Base-by-base conservation (phyloP, 2,888 invertebrate species). In the Aelia acuminata region DNA sequence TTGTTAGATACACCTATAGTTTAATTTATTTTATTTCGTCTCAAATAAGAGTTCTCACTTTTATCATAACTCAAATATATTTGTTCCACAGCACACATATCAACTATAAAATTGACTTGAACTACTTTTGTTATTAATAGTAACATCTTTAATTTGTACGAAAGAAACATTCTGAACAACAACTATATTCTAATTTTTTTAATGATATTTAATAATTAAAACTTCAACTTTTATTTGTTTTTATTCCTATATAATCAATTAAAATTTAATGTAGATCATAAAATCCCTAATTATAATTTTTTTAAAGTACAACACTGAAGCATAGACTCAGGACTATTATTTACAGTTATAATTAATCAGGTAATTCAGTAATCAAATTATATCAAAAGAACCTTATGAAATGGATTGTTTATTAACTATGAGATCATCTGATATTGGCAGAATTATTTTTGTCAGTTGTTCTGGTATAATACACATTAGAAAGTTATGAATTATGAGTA, bases 281-380 rank as follows among this genome's bases (percentile, higher is more conserved):
- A 13, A 80, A 43, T 43, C n/a, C 43, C n/a, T 43, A 22, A 39
- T 80, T 80, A 80, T n/a, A 47, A 80, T 15, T 43, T 80, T 80
- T 22, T 80, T 80, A 43, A 22, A 20, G 63, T 43, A 80, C 3
- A 39, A 75, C 75, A 80, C n/a, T 47, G 39, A 80, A 80, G 43
- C 39, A 80, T 80, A 80, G 43, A 39, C n/a, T 80, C 80, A 80
- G 80, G 80, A 39, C 80, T 39, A 80, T 80, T 80, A 80, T 80
- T 80, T 80, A 80, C 80, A 80, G 39, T 43, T 80, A 80, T 47
- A 80, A 80, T 80, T 80, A 80, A 80, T 80, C 80, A 80, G 80
- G 80, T 80, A 80, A 43, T 80, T n/a, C 5, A 43, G 39, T 47
- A 80, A 80, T 35, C 80, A 80, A 43, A n/a, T 43, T 80, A 80